phyloP scores from a whole-genome alignment of 2,113 vertebrate species.

The Alexandromys fortis region DNA sequence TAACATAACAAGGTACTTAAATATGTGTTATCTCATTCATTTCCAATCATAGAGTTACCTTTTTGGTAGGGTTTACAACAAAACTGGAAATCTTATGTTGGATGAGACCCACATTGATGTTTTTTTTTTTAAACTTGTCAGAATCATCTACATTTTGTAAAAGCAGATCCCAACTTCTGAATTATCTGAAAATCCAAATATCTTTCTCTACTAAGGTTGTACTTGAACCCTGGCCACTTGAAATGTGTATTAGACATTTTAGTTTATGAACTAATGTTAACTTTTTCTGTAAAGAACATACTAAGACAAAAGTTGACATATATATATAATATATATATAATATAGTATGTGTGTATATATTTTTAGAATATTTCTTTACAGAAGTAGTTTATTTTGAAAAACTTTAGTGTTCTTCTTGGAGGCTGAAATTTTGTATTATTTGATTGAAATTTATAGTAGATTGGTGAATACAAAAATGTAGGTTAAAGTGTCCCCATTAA shows the following conservation, averaged over 20 bases:
- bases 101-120: neutral
- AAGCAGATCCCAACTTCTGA: neutral
- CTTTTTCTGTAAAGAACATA: neutral
- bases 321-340: neutral
- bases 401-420: neutral
- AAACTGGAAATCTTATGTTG: neutral
- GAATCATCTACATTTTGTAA: neutral
- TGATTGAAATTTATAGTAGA: neutral
- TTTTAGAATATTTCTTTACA: neutral
- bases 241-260: neutral
- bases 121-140: neutral
- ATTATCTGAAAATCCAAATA: neutral
- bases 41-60: neutral
- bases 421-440: neutral
- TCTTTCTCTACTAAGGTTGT: fast-evolving
- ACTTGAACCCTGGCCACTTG: neutral
- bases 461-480: neutral
- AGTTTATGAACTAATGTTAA: neutral
- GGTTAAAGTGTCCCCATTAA: neutral
- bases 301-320: neutral
- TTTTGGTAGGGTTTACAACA: neutral
- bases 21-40: neutral
- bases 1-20: neutral
- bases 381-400: neutral
- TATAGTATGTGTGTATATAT: neutral